Conservation (phyloP, 2,797 vertebrate species). For the Neomorphus geoffroyi region DNA sequence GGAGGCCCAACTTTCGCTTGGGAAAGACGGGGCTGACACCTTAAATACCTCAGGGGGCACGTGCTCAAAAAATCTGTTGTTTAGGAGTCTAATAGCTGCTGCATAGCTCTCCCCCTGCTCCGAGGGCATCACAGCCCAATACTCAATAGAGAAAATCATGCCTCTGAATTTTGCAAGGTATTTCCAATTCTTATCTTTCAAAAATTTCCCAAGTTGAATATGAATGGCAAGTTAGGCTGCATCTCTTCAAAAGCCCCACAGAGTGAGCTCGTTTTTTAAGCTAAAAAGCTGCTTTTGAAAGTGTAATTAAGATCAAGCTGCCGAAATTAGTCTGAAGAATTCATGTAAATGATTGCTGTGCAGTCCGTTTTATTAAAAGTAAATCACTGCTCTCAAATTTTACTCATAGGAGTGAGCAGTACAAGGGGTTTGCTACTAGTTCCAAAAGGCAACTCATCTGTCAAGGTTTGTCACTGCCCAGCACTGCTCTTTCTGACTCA, state of each 20-base stretch:
- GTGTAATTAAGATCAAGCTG: background rate
- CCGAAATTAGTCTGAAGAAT: background rate
- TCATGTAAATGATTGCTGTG: background rate
- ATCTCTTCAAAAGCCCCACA: background rate
- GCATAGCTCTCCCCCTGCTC: fast-evolving
- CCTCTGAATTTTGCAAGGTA: background rate
- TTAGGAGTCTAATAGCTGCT: background rate
- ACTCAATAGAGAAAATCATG: background rate
- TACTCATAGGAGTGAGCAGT: background rate
- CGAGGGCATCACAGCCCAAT: background rate
- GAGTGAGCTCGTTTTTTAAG: background rate
- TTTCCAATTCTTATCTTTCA: background rate
- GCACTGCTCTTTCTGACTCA: background rate
- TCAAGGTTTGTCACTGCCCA: background rate
- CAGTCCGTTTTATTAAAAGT: background rate
- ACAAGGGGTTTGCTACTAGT: background rate
- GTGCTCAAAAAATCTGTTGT: background rate
- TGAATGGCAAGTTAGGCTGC: background rate
- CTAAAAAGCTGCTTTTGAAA: background rate
- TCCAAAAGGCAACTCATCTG: background rate
- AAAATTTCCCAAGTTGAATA: background rate
- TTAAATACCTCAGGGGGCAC: background rate
- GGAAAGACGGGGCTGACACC: background rate
- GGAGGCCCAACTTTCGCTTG: background rate
- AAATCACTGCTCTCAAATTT: background rate